These are phyloP conservation scores for Rhombomys opimus DNA, from an alignment of 2,113 vertebrate species.

Conservation along the genomic window DNA sequence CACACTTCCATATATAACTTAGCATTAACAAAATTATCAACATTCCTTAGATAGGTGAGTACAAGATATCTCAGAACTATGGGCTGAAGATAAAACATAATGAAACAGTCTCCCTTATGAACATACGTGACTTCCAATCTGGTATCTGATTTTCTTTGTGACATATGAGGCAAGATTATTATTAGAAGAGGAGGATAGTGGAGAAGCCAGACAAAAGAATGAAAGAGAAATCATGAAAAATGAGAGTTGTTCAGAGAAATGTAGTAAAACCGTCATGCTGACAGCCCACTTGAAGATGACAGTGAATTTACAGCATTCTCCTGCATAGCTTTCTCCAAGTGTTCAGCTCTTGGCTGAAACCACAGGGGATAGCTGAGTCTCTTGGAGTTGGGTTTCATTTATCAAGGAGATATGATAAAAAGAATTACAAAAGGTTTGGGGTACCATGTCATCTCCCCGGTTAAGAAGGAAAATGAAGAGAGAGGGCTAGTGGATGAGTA, in stretches of 20 bases:
- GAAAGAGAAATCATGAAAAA: not conserved
- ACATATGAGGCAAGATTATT: not conserved
- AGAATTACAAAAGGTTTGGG: not conserved
- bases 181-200: not conserved
- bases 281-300: not conserved
- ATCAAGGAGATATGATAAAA: not conserved
- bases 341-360: not conserved
- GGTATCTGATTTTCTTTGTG: conserved; percentile 21
- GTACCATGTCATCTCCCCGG: not conserved
- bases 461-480: not conserved
- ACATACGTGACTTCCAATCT: not conserved
- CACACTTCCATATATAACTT: not conserved
- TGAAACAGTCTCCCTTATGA: not conserved
- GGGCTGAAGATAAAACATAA: not conserved
- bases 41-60: not conserved
- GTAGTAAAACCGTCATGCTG: not conserved
- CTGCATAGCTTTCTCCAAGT: not conserved
- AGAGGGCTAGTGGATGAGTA: not conserved
- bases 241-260: not conserved
- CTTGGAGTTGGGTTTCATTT: not conserved
- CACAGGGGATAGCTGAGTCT: not conserved
- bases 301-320: not conserved
- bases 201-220: not conserved
- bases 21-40: not conserved
- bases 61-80: not conserved